Percentiles rank a stretch among this genome's conserved stretches.
phyloP scores from a whole-genome alignment of 2,113 vertebrate species.

The Cinclus mexicanus region DNA sequence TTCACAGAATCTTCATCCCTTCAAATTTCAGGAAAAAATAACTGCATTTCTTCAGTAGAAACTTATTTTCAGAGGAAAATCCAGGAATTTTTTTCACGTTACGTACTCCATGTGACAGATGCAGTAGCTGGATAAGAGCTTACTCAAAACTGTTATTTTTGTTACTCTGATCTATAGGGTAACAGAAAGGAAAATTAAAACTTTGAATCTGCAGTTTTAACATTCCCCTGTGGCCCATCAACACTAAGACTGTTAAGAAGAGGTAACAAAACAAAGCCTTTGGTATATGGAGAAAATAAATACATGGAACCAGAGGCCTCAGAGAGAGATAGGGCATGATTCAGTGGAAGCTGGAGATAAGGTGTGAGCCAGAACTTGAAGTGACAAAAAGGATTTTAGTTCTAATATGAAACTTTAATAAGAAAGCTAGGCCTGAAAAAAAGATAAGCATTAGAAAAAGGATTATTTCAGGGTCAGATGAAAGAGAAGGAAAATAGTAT shows the following conservation, averaged over 20 bases:
- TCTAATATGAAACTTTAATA: background rate
- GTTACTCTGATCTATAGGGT: background rate
- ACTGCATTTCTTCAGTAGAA: background rate
- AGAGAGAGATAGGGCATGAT: background rate
- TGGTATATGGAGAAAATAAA: background rate
- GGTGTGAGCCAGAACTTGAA: background rate
- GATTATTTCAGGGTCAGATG: background rate
- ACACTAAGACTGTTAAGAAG: background rate
- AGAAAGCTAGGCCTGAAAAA: background rate
- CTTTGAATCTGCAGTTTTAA: background rate
- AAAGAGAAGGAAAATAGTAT: background rate
- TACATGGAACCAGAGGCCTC: background rate
- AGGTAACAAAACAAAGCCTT: background rate
- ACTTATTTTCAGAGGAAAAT: background rate
- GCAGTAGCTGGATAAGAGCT: background rate
- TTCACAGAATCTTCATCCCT: background rate
- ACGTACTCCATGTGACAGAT: background rate
- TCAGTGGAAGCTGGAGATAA: background rate
- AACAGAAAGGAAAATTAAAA: background rate
- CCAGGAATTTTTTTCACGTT: background rate
- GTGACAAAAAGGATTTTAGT: background rate
- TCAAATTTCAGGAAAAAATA: background rate
- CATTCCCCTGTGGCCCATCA: background rate
- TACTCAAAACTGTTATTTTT: background rate
- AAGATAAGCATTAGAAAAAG: background rate